Evolutionary conservation across 2,888 invertebrate genomes (phyloP).

Genomic region (Hypomecis punctinalis): DNA sequence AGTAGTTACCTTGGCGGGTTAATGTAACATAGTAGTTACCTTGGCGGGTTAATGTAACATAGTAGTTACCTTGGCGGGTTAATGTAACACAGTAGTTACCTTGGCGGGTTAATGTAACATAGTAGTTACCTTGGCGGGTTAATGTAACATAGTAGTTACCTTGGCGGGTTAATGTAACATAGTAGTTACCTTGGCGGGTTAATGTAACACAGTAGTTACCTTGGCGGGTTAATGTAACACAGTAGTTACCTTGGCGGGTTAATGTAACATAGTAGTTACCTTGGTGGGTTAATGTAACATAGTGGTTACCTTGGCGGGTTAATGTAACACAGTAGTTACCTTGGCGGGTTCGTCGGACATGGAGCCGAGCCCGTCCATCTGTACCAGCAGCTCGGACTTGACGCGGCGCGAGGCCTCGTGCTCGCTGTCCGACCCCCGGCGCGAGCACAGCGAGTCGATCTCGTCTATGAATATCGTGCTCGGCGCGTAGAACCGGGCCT

Average conservation of each 20-base stretch:
- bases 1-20: neutral
- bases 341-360: slow-evolving; percentile 86
- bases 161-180: slow-evolving; percentile 85
- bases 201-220: neutral
- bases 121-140: neutral
- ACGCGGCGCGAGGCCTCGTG: slow-evolving; percentile 99
- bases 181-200: neutral
- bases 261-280: neutral
- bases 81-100: neutral
- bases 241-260: neutral
- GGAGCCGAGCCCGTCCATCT: slow-evolving; percentile 98
- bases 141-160: slow-evolving; percentile 58
- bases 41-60: neutral
- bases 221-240: neutral
- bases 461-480: slow-evolving; percentile 99
- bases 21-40: neutral
- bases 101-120: neutral
- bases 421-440: slow-evolving; percentile 97
- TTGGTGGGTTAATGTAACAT: too few relatives aligned
- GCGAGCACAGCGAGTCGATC: slow-evolving; percentile 98
- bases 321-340: too few relatives aligned
- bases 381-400: slow-evolving; percentile 98
- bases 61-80: neutral
- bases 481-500: slow-evolving; percentile 99
- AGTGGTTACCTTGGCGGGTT: too few relatives aligned